These are phyloP conservation scores for Pipistrellus pipistrellus DNA, from an alignment of 2,797 vertebrate species.

Conservation along the genomic window DNA sequence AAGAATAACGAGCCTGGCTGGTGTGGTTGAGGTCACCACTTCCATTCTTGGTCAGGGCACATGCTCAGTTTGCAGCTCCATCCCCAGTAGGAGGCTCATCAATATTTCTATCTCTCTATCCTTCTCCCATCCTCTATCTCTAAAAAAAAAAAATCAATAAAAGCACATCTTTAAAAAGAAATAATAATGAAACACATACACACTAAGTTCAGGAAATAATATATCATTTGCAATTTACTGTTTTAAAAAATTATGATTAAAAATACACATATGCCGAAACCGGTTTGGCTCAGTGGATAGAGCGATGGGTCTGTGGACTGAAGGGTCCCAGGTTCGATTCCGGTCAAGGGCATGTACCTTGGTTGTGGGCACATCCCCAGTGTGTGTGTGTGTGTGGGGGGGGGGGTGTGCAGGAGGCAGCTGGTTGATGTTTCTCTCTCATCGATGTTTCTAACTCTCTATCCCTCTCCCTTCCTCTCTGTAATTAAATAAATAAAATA, in stretches of 20 bases:
- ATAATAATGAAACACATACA: neutral
- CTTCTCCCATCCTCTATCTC: neutral
- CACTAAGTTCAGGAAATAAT: neutral
- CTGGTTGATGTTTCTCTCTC: too few species aligned
- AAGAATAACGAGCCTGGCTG: neutral
- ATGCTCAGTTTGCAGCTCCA: too few species aligned
- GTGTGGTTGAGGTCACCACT: neutral
- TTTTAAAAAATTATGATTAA: neutral
- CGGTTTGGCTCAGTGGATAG: too few species aligned
- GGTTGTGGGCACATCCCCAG: too few species aligned
- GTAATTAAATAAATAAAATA: too few species aligned
- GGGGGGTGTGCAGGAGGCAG: too few species aligned
- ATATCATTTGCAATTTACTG: conserved; percentile 11
- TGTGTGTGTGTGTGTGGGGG: too few species aligned
- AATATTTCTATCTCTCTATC: neutral
- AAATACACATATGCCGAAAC: neutral
- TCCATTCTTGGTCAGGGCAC: neutral
- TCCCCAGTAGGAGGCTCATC: neutral
- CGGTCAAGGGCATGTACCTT: too few species aligned
- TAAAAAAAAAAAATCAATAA: neutral
- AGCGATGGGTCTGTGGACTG: too few species aligned
- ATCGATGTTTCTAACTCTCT: too few species aligned
- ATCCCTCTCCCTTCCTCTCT: too few species aligned
- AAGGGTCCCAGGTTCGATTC: too few species aligned
- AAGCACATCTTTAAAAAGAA: neutral